Conservation (phyloP, 2,888 invertebrate species). For the Noctua pronuba region DNA sequence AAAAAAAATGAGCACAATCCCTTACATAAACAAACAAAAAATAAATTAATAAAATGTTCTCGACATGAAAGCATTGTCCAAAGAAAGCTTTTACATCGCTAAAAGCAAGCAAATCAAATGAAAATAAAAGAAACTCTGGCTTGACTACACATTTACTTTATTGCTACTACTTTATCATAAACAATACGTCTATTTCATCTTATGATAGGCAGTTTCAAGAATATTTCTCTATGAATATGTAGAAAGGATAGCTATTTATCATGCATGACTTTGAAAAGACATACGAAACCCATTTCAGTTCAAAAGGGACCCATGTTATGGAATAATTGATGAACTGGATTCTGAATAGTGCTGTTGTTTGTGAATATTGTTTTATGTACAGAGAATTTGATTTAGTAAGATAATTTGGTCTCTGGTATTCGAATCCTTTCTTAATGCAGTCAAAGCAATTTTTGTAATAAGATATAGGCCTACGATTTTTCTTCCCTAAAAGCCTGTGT, state of each 20-base stretch:
- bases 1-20: background rate
- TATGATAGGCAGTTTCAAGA: background rate
- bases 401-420: background rate
- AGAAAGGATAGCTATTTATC: conserved; percentile 9
- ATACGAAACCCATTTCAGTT: background rate
- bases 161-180: background rate
- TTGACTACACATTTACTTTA: background rate
- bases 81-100: background rate
- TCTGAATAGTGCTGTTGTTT: background rate
- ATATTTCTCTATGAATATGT: conserved; percentile 26
- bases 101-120: conserved; percentile 12
- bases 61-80: background rate
- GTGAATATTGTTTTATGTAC: background rate
- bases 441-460: background rate
- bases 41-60: background rate
- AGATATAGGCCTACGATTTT: background rate
- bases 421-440: background rate
- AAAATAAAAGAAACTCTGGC: background rate
- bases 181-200: background rate
- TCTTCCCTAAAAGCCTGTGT: background rate
- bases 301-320: conserved; percentile 7
- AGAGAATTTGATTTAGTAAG: background rate
- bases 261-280: conserved; percentile 6
- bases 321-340: conserved; percentile 10
- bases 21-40: background rate